Percentiles rank a stretch among this genome's conserved stretches.
These are phyloP conservation scores for Nephrotoma flavescens DNA, from an alignment of 2,888 invertebrate genomes.

Conservation along the genomic window DNA sequence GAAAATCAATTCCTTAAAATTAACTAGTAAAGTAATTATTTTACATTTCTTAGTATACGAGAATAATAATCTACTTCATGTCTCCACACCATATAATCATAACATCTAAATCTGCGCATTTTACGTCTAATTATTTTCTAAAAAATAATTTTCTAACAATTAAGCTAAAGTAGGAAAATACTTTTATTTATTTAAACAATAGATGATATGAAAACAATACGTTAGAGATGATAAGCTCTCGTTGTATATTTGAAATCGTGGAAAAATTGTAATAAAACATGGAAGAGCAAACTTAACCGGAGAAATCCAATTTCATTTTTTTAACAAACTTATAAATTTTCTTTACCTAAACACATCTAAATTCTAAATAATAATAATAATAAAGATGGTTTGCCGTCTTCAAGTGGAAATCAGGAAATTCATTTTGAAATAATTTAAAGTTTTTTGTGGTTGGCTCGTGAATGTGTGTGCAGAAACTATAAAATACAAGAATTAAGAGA, in stretches of 20 bases:
- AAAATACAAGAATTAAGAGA: not conserved
- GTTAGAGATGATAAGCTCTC: not conserved
- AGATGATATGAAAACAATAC: not conserved
- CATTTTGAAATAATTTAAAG: not conserved
- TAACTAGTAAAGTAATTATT: not conserved
- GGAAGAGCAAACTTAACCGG: not conserved
- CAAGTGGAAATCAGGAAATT: not conserved
- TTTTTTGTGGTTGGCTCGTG: not conserved
- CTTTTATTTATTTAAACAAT: not conserved
- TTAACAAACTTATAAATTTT: not conserved
- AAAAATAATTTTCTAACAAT: not conserved
- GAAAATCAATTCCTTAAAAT: not conserved
- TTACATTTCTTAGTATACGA: not conserved
- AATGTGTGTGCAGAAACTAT: not conserved
- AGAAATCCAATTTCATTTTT: not conserved
- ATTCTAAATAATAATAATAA: not conserved
- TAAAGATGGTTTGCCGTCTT: not conserved
- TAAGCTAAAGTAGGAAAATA: not conserved
- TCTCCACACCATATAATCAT: not conserved
- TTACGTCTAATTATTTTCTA: not conserved
- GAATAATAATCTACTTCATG: not conserved
- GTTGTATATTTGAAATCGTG: not conserved
- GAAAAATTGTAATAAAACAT: not conserved
- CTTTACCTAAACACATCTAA: not conserved
- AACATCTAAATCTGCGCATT: not conserved